These are phyloP conservation scores for Dicentrarchus labrax DNA, from an alignment of 2,113 vertebrate genomes.

Conservation along the genomic window DNA sequence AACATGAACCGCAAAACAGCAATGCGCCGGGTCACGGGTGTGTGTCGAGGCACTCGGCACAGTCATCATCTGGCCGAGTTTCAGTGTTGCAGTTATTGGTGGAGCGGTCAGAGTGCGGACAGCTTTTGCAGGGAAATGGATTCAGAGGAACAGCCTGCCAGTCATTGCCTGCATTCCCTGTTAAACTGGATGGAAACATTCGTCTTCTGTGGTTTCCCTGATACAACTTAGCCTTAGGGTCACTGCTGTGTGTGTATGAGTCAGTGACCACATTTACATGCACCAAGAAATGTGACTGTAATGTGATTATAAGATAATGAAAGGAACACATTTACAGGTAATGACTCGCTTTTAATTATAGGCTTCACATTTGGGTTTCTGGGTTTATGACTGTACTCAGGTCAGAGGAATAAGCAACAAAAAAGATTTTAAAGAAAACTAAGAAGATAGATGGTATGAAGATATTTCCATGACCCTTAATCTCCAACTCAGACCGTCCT, in stretches of 20 bases:
- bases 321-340: neutral
- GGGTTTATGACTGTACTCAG: neutral
- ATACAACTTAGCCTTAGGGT: constrained; percentile 29
- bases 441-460: neutral
- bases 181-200: constrained; percentile 42
- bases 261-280: constrained; percentile 36
- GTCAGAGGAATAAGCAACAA: neutral
- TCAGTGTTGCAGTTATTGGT: neutral
- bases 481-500: neutral
- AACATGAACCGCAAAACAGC: constrained; percentile 42
- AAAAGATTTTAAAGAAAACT: neutral
- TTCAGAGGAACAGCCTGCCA: neutral
- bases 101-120: constrained; percentile 6
- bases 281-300: constrained; percentile 18
- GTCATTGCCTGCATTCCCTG: neutral
- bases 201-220: constrained; percentile 35
- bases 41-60: constrained; percentile 14
- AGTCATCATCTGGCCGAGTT: constrained; percentile 40
- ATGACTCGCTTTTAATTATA: neutral
- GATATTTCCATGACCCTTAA: neutral
- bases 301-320: constrained; percentile 25
- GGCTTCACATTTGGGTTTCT: constrained; percentile 4
- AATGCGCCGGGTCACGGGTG: constrained; percentile 31
- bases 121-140: neutral
- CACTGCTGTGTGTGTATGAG: constrained; percentile 42